Conservation (phyloP, 2,113 vertebrate genomes). For the Ovibos moschatus region DNA sequence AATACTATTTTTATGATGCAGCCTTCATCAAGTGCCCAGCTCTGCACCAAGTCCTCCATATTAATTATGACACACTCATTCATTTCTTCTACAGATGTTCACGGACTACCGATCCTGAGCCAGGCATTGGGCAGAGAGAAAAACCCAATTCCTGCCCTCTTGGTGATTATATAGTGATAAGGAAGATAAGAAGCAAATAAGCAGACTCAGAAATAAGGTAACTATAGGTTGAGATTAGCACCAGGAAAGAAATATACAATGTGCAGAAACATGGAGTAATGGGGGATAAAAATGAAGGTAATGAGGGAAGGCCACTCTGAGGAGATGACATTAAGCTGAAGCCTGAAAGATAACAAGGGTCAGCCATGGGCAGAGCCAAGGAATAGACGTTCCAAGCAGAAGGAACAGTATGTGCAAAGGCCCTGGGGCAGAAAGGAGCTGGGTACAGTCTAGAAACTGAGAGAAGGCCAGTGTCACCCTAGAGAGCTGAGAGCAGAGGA, state of each 20-base stretch:
- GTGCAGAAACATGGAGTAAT: rapidly evolving
- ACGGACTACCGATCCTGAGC: no score
- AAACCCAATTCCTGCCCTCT: neutral
- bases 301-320: neutral
- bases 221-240: neutral
- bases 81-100: neutral
- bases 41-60: neutral
- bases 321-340: neutral
- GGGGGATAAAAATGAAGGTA: no score
- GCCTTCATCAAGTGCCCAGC: neutral
- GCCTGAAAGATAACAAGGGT: neutral
- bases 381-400: neutral
- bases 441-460: neutral
- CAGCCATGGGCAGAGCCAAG: neutral
- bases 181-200: neutral
- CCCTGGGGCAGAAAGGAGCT: neutral
- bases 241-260: neutral
- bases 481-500: neutral
- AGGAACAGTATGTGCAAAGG: neutral
- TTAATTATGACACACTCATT: neutral
- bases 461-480: neutral
- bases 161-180: neutral
- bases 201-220: neutral
- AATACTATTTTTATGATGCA: neutral
- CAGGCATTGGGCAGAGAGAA: neutral